A percentile compares a stretch with the other conserved stretches of the same genome.
Conservation (phyloP, 1,140 invertebrate species). For the Temnothorax curvispinosus region DNA sequence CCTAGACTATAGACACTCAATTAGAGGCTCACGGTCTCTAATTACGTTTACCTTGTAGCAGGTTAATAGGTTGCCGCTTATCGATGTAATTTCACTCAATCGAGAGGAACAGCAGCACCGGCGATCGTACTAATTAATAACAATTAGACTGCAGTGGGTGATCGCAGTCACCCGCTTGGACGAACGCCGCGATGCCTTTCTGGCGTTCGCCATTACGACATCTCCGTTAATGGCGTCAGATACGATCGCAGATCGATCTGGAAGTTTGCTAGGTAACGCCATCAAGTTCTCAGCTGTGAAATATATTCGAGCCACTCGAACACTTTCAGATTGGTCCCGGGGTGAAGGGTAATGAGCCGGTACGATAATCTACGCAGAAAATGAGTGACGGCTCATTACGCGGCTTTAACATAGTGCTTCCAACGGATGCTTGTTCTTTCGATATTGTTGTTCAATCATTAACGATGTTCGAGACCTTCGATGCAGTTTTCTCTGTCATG, state of each 20-base stretch:
- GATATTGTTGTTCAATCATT: conserved; percentile 47
- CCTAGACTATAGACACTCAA: conserved; percentile 52
- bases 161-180: background rate
- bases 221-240: conserved; percentile 37
- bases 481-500: conserved; percentile 17
- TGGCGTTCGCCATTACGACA: conserved; percentile 23
- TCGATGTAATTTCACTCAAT: conserved; percentile 54
- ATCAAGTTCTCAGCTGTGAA: conserved; percentile 43
- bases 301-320: conserved; percentile 28
- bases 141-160: background rate
- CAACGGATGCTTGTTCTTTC: conserved; percentile 49
- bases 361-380: conserved; percentile 61
- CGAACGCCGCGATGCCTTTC: background rate
- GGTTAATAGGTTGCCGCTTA: conserved; percentile 44
- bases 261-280: conserved; percentile 13
- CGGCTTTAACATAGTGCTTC: conserved; percentile 13
- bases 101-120: background rate
- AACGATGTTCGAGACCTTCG: conserved; percentile 29
- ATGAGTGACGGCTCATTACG: conserved; percentile 69
- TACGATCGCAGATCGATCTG: conserved; percentile 52
- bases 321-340: conserved; percentile 40
- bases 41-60: conserved; percentile 62
- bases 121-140: conserved; percentile 63
- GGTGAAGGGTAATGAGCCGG: conserved; percentile 69
- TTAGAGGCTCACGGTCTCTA: conserved; percentile 62